phyloP scores from a whole-genome alignment of 1,140 invertebrate species.

The Drosophila truncata region DNA sequence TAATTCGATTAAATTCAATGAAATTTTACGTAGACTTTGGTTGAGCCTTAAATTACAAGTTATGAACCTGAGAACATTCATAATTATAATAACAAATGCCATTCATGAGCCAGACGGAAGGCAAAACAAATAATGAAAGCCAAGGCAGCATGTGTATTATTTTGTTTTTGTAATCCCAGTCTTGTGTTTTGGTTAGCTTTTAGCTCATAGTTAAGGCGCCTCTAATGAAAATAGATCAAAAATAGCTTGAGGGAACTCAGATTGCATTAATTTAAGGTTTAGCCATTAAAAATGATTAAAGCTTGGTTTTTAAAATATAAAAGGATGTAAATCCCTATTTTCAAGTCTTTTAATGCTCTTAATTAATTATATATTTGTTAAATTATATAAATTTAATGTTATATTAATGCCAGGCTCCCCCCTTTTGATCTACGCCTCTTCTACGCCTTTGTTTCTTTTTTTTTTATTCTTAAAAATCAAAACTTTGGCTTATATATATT shows the following conservation, averaged over 20 bases:
- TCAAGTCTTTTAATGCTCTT: not conserved
- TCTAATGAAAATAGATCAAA: not conserved
- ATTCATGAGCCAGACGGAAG: not conserved
- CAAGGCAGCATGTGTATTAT: not conserved
- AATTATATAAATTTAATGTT: not conserved
- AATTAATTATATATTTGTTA: not conserved
- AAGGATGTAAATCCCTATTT: too few relatives aligned
- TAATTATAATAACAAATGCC: constrained; percentile 1
- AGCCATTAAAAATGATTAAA: not conserved
- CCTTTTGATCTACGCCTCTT: fast-evolving
- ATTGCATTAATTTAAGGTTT: not conserved
- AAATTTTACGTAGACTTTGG: not conserved
- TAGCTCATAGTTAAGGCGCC: not conserved
- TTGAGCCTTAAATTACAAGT: not conserved
- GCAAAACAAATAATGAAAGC: not conserved
- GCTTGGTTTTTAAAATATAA: too few relatives aligned
- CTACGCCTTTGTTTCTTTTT: constrained; percentile 17
- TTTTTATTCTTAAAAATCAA: not conserved
- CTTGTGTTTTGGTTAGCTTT: not conserved
- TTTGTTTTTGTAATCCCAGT: not conserved
- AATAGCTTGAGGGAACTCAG: not conserved
- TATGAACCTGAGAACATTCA: not conserved
- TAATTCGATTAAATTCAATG: not conserved
- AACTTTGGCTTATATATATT: not conserved
- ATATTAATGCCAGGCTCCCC: not conserved